Evolutionary conservation across 2,888 invertebrate genomes (phyloP), one percentile per base, ranked within the genome.

Genomic region (Seira sanloemensis): DNA sequence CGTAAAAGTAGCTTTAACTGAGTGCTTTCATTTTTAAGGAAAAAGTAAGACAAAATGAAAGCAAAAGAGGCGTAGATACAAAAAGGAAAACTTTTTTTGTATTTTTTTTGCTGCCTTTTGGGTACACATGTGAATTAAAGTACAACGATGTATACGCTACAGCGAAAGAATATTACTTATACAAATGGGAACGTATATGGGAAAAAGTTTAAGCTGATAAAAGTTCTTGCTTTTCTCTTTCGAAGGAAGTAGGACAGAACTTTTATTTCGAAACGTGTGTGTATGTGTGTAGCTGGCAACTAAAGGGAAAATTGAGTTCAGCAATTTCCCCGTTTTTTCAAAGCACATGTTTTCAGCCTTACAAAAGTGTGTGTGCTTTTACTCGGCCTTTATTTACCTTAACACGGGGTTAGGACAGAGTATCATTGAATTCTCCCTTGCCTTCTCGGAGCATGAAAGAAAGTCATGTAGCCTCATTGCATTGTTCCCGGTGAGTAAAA

Each of bases 381-480:
- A 25, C 7, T 4, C 23, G 24, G 9, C 62, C 2, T 62, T 23
- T 24, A 54, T 23, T 72, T 23, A 21, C 71, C 68, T 50, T 50
- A 50, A 21, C 69, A 74, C 74, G 74, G n/a, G 68, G 26, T 73
- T 54, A 65, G 69, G 68, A 68, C 26, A 74, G 67, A 74, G 58
- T 80, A 54, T 80, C 74, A 80, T 80, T 80, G 80, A 80, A 80
- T 80, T 80, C 69, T 68, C 72, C 79, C 65, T 78, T 78, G 67
- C 54, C 18, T 37, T 65, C 23, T 62, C n/a, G n/a, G 65, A 65
- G 65, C 18, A 65, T 21, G 37, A 66, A 75, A 65, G 37, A 75
- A 75, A 75, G 46, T 21, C 65, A 75, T 62, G 65, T 66, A 62
- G 75, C 27, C 12, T 26, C 62, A 75, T 75, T 66, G 23, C 62